These are phyloP conservation scores for Atherinomorus stipes DNA, from an alignment of 2,113 vertebrate species.

Conservation along the genomic window DNA sequence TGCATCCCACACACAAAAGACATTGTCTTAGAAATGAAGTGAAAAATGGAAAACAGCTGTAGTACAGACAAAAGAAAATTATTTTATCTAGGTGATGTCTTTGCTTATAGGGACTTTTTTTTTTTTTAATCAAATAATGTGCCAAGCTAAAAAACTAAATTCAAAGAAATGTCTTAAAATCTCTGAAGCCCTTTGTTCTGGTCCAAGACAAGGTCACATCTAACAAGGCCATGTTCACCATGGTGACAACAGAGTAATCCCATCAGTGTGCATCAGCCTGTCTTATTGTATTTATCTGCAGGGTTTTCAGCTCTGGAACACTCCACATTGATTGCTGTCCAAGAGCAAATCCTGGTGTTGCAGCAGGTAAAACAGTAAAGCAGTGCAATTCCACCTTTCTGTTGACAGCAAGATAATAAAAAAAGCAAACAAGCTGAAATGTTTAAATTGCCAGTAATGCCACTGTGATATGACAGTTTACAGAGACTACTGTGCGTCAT, in stretches of 20 bases:
- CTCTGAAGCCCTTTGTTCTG: constrained; percentile 49
- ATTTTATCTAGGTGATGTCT: background rate
- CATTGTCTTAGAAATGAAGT: constrained; percentile 1
- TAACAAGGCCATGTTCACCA: constrained; percentile 66
- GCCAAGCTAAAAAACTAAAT: background rate
- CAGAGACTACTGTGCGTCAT: background rate
- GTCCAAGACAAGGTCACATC: constrained; percentile 60
- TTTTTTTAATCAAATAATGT: background rate
- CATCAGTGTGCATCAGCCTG: constrained; percentile 72
- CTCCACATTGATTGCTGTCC: constrained; percentile 61
- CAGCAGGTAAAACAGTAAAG: constrained; percentile 42
- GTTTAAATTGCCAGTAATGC: background rate
- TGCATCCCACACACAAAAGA: background rate
- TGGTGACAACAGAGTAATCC: constrained; percentile 66
- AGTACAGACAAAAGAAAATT: background rate
- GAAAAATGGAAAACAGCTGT: background rate
- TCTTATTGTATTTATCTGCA: constrained; percentile 68
- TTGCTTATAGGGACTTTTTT: background rate
- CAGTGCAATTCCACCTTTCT: constrained; percentile 18
- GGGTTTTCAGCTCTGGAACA: constrained; percentile 63
- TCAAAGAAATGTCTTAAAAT: constrained; percentile 35
- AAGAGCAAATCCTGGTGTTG: constrained; percentile 52
- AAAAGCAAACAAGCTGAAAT: background rate
- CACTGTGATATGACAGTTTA: background rate
- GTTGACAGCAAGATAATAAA: background rate